phyloP scores from a whole-genome alignment of 2,113 vertebrate genomes.

The Eudorcas thomsonii region DNA sequence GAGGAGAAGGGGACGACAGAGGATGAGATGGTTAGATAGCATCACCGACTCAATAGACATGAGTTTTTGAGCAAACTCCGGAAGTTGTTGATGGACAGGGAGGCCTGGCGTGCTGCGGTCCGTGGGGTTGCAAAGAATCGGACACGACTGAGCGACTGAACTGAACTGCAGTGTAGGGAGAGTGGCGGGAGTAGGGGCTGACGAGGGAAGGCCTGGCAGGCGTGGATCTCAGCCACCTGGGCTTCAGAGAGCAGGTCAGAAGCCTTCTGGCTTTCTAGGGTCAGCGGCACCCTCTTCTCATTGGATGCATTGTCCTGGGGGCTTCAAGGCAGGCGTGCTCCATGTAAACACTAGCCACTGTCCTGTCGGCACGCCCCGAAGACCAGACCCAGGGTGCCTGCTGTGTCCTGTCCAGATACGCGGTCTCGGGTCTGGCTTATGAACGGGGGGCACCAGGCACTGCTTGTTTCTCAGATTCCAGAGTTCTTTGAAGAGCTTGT shows the following conservation, averaged over 20 bases:
- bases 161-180: not conserved
- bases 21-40: not conserved
- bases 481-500: not conserved
- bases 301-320: not conserved
- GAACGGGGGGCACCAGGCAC: not conserved
- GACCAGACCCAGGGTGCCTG: not conserved
- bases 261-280: not conserved
- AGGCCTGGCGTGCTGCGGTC: not conserved
- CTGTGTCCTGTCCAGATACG: not conserved
- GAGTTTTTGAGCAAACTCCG: not conserved
- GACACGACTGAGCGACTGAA: not conserved
- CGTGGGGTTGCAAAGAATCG: not conserved
- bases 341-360: not conserved
- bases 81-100: not conserved
- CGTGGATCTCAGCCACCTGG: not conserved
- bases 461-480: not conserved
- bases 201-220: not conserved
- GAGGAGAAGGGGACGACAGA: not conserved
- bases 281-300: not conserved
- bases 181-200: accelerated
- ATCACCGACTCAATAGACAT: not conserved
- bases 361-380: not conserved
- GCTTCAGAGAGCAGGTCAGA: not conserved
- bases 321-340: not conserved
- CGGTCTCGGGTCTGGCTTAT: not conserved